Evolutionary conservation across 2,113 vertebrate species (phyloP), one percentile per base, ranked within the genome.

Genomic region (Tylochromis polylepis): DNA sequence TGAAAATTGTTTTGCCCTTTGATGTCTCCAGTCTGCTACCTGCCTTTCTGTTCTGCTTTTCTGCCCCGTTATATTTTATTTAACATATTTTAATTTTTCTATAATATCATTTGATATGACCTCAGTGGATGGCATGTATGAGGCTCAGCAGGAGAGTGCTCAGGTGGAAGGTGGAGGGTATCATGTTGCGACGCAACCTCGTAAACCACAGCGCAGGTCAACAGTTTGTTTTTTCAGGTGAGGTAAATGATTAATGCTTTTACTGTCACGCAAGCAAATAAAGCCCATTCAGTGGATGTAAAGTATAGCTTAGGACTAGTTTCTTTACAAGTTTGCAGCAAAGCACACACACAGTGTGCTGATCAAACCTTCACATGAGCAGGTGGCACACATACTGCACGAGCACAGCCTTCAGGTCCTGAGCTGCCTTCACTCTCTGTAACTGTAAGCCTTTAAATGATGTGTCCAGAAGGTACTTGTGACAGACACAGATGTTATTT

Each of bases 401-500:
- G 4, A 8, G 62, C 77, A 85, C 82, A 51, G 77, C 88, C 49
- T 56, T 70, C 41, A 56, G 79, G 31, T 67, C 75, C 78, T 62
- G 81, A 85, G 88, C 75, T 46, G 85, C 78, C 79, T 65, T 55
- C 46, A 22, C 82, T 60, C 70, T 34, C 86, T 92, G 92, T 89
- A n/a, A 67, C 20, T 72, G 60, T 94, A 93, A 94, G 90, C 90
- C 78, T 75, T 58, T 29, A 29, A 82, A 46, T 90, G 87, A 93
- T 82, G 85, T 7, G 29, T 29, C 43, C 88, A 91, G 79, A 85
- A 88, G 70, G 93, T 86, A 65, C 88, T 78, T 81, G 83, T 87
- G 89, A 93, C 94, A 90, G 79, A 77, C 90, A 89, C 93, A 93
- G 82, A 91, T 94, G 94, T 92, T 91, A 82, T 53, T 65, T 58